Conservation (phyloP, 2,797 vertebrate genomes). For the Crenichthys baileyi region DNA sequence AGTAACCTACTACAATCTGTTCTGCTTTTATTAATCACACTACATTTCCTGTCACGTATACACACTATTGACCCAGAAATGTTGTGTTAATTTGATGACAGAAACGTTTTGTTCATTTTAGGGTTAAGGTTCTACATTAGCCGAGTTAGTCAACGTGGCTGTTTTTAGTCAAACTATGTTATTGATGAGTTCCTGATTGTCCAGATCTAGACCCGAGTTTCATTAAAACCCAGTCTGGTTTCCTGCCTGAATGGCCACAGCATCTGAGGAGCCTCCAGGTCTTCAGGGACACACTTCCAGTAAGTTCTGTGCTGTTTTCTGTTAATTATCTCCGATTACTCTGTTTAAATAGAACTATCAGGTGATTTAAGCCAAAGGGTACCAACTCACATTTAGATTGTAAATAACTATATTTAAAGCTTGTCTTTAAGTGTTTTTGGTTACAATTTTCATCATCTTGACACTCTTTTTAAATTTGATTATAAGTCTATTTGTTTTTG, state of each 20-base stretch:
- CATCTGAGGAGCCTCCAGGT: slow-evolving; percentile 73
- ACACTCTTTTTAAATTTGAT: background rate
- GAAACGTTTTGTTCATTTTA: background rate
- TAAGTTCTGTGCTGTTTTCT: slow-evolving; percentile 45
- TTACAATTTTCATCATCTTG: background rate
- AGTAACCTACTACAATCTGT: background rate
- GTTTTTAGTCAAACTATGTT: slow-evolving; percentile 33
- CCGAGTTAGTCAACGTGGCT: slow-evolving; percentile 47
- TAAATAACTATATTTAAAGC: background rate
- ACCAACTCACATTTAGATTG: background rate
- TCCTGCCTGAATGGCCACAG: slow-evolving; percentile 80
- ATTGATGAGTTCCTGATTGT: slow-evolving; percentile 2
- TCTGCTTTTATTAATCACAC: background rate
- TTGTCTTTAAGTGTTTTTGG: background rate
- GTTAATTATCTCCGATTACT: background rate
- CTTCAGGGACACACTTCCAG: slow-evolving; percentile 65
- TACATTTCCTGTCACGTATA: background rate
- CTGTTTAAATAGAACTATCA: too few relatives aligned
- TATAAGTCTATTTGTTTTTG: background rate
- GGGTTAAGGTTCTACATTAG: background rate
- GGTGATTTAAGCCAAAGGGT: background rate
- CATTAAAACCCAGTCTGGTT: slow-evolving; percentile 18
- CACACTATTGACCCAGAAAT: too few relatives aligned
- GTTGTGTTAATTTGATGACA: background rate
- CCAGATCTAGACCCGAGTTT: slow-evolving; percentile 31